Evolutionary conservation across 2,113 vertebrate species (phyloP), one percentile per base, ranked within the genome.

Genomic region (Pardalotus punctatus): DNA sequence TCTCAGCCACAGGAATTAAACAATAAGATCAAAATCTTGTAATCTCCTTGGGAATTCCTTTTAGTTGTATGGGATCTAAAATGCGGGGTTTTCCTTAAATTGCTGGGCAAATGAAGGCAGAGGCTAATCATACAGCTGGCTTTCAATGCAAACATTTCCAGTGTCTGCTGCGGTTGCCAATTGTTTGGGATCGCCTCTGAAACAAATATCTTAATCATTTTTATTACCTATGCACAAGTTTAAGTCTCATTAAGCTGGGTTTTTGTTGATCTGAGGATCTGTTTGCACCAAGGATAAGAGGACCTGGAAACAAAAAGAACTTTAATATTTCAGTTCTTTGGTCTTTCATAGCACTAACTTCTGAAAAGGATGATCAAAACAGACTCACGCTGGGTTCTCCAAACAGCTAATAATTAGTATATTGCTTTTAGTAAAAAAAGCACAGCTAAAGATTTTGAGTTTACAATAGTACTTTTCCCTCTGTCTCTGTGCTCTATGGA

Each of bases 31-130:
- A 88, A 91, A 93, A 93, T 93, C 80, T 66, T 93, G 82, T 93
- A 86, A 97, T 96, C 82, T 96, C 93, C 91, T 95, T 81, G 69
- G 88, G 90, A 94, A 93, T 96, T 94, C 85, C 86, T 96, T 95
- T 92, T 83, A 84, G 85, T 56, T 83, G 61, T 74, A 81, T 74
- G 77, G 84, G 88, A 83, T 88, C 80, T 81, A 78, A 94, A 93
- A 86, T 81, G 82, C 56, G 88, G 56, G 62, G 23, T 91, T 95
- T 83, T 64, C 82, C 76, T 76, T 83, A 83, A 91, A 78, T 62
- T 86, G 69, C 70, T 73, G 85, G 60, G 48, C 86, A 90, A 90
- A 90, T 40, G 47, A 90, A 93, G 76, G 40, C 85, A 83, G 65
- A 81, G 48, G 53, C 43, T 83, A 88, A 90, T 82, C 79, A 71